Conservation (phyloP, 2,888 invertebrate genomes). For the Cerceris rybyensis region DNA sequence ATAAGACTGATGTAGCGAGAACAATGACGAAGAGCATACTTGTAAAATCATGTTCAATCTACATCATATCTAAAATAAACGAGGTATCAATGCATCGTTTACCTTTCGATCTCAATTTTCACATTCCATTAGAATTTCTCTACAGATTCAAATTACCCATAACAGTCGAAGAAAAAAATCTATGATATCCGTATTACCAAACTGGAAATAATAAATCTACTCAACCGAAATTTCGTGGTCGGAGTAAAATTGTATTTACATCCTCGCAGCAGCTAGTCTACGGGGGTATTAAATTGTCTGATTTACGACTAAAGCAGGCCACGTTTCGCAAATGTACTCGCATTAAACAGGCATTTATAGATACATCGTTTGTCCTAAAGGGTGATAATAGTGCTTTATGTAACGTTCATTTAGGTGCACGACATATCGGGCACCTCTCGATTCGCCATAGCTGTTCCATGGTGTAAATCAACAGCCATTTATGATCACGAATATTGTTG, state of each 20-base stretch:
- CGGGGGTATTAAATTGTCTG: conserved; percentile 52
- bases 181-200: no score
- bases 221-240: neutral
- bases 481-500: conserved; percentile 47
- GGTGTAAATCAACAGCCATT: conserved; percentile 42
- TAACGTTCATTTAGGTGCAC: conserved; percentile 23
- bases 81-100: neutral
- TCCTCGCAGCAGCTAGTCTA: conserved; percentile 18
- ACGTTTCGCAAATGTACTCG: conserved; percentile 46
- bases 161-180: no score
- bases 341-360: conserved; percentile 55
- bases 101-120: neutral
- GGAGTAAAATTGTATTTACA: conserved; percentile 45
- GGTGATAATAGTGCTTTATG: conserved; percentile 50
- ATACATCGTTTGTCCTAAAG: conserved; percentile 45
- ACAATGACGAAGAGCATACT: no score
- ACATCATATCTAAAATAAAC: no score
- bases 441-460: conserved; percentile 1
- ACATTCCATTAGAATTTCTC: neutral
- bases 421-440: conserved; percentile 8
- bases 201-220: no score
- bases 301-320: conserved; percentile 41
- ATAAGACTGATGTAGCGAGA: no score
- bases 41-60: no score
- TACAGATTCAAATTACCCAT: neutral